phyloP scores from a whole-genome alignment of 1,140 invertebrate species.

The Solen grandis region DNA sequence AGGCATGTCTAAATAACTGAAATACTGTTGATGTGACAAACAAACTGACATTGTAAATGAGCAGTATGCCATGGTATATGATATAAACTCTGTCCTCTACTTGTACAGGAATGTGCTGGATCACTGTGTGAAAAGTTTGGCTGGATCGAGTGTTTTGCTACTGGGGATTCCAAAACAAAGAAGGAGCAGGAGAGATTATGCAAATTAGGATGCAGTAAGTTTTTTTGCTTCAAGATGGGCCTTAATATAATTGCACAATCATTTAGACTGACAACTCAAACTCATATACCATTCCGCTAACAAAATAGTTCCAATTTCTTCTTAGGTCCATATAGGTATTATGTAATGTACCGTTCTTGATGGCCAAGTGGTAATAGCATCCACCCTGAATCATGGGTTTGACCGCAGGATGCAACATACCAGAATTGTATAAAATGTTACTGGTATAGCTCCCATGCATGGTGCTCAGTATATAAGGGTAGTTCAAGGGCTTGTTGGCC shows the following conservation, averaged over 20 bases:
- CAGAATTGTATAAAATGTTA: no score
- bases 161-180: slow-evolving; percentile 81
- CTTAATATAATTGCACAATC: background rate
- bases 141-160: slow-evolving; percentile 97
- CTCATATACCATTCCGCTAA: background rate
- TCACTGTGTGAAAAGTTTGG: slow-evolving; percentile 98
- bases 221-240: background rate
- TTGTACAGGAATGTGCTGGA: slow-evolving; percentile 90
- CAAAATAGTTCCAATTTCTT: no score
- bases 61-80: background rate
- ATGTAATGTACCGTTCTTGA: no score
- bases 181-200: slow-evolving; percentile 89
- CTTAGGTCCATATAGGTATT: no score
- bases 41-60: background rate
- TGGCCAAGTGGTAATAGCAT: no score
- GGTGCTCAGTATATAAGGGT: no score
- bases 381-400: no score
- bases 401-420: no score
- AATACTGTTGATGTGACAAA: background rate
- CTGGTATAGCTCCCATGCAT: no score
- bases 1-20: slow-evolving; percentile 15
- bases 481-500: no score
- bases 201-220: slow-evolving; percentile 91
- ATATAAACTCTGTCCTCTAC: background rate
- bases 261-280: no score